Evolutionary conservation across 2,888 invertebrate genomes (phyloP).

Genomic region (Ommatoiulus sabulosus): DNA sequence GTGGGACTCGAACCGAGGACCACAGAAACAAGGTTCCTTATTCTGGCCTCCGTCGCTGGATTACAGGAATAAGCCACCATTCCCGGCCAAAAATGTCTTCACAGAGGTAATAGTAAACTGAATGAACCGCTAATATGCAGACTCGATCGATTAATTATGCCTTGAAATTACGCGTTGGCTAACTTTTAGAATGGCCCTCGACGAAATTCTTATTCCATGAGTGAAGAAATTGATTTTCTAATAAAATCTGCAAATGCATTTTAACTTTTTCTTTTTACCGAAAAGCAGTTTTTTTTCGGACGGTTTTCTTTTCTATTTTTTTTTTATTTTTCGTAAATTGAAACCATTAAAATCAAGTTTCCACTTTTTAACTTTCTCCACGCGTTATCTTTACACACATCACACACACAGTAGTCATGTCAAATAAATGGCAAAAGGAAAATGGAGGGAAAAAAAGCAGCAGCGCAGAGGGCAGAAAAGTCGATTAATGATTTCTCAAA

Average conservation of each 20-base stretch:
- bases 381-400: slow-evolving; percentile 42
- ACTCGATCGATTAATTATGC: not conserved
- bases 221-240: slow-evolving; percentile 37
- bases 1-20: no score
- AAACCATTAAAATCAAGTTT: slow-evolving; percentile 47
- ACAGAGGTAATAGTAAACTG: no score
- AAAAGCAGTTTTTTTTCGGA: not conserved
- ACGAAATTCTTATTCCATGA: not conserved
- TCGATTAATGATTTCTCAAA: slow-evolving; percentile 53
- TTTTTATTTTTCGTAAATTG: slow-evolving; percentile 4
- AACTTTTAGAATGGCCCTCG: not conserved
- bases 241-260: slow-evolving; percentile 39
- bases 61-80: no score
- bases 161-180: not conserved
- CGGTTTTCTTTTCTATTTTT: not conserved
- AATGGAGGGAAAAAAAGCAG: not conserved
- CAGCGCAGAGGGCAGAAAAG: slow-evolving; percentile 13
- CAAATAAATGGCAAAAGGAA: slow-evolving; percentile 35
- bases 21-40: no score
- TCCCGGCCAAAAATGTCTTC: no score
- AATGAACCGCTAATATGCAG: not conserved
- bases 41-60: no score
- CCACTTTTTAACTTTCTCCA: slow-evolving; percentile 17
- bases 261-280: not conserved
- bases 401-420: slow-evolving; percentile 44